Evolutionary conservation across 1,140 invertebrate species (phyloP).

Genomic region (Drosophila kepulauana): DNA sequence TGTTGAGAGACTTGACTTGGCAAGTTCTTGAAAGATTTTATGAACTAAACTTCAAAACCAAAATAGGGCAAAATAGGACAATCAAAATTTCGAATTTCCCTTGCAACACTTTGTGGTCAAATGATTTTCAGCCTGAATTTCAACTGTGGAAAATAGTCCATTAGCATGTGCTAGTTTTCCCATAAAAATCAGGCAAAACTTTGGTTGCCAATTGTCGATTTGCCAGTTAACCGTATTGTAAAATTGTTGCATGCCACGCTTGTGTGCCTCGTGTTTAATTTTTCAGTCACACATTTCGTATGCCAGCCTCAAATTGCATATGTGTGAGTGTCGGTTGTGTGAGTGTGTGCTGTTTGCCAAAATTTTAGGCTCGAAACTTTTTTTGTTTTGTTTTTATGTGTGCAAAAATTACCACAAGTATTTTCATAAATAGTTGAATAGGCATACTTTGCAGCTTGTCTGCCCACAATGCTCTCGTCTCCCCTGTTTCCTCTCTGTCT

Average conservation of each 20-base stretch:
- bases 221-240: constrained; percentile 33
- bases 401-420: constrained; percentile 70
- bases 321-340: constrained; percentile 14
- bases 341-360: constrained; percentile 20
- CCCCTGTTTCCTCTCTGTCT: neutral
- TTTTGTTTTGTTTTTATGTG: constrained; percentile 30
- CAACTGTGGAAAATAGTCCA: neutral
- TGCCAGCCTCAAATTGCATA: neutral
- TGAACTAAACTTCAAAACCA: neutral
- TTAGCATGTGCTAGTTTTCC: neutral
- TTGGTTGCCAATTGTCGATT: constrained; percentile 33
- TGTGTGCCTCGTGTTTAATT: constrained; percentile 34
- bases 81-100: neutral
- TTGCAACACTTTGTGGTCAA: neutral
- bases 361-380: constrained; percentile 26
- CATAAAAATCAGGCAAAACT: constrained; percentile 17
- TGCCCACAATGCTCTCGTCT: neutral
- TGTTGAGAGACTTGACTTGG: neutral
- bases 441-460: constrained; percentile 50
- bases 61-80: neutral
- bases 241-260: constrained; percentile 17
- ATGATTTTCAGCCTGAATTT: neutral
- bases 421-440: constrained; percentile 83
- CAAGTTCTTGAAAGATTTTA: neutral
- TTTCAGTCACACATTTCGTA: constrained; percentile 26